Evolutionary conservation across 1,140 invertebrate species (phyloP), one percentile per base, ranked within the genome.

Genomic region (Acromyrmex heyeri): DNA sequence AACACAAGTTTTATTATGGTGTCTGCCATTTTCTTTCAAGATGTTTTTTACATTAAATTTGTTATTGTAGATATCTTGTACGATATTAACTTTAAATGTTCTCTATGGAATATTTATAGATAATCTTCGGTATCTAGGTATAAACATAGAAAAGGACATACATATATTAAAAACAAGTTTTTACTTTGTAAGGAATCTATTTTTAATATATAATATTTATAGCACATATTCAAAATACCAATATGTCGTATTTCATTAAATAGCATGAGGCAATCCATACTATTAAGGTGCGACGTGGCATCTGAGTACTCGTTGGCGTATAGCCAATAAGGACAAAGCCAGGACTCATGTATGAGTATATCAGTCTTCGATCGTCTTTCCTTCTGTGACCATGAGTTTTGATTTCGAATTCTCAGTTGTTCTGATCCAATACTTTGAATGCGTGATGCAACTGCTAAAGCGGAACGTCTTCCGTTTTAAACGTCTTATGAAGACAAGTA

Each of bases 341-440:
- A 55, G 27, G 30, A 69, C 4, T 48, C 38, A 16, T 24, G 16
- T 8, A 48, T 21, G 16, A 5, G 6, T 81, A 57, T 70, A 57
- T 81, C 50, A 34, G 21, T 81, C 30, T 81, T 81, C 50, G 78
- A 81, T 69, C 64, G 6, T 67, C 27, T 18, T 38, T 38, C 10
- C 14, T 6, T 65, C 7, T 21, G 18, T 53, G 76, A 67, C 76
- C 61, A 34, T 79, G 76, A 79, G 50, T 57, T 27, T 34, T 48
- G 78, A 81, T 81, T 81, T 81, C 34, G 34, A 70, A 81, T 70
- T 81, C 65, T 50, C 30, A 81, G 78, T 81, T 70, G 77, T 81
- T 81, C 53, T 70, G 50, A 81, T 81, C 30, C 78, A 64, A 81
- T 81, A 44, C 34, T 12, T 70, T 34, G 34, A 48, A 10, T 81